Base-by-base conservation (phyloP, 2,113 vertebrate genomes). In the Chrysochloris asiatica region DNA sequence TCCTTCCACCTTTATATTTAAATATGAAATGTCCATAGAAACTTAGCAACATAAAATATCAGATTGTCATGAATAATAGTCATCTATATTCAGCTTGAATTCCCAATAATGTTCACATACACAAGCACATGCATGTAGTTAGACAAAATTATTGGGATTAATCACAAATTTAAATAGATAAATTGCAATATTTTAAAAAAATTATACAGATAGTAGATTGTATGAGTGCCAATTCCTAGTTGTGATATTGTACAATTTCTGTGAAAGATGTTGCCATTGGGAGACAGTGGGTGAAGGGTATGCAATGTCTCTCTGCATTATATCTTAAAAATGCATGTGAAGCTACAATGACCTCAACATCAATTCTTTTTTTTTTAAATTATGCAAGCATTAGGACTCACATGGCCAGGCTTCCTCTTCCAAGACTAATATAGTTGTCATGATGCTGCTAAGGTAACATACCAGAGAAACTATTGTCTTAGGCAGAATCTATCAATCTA, bases 161-260 rank as follows among this genome's bases (percentile, higher is more conserved):
- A 43, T n/a, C 21, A 79, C 21, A 75, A 54, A 6, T 30, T 89
- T 93, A 54, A 94, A 65, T n/a, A 54, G 73, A 21, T 43, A 41
- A 75, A 90, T 17, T 21, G 73, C 36, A 85, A 93, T 16, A 28
- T 65, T 47, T 21, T 13, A n/a, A n/a, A 91, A 81, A 94, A 85
- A 19, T 47, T 16, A 30, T n/a, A 8, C 11, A 45, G 3, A 6
- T 30, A 12, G 28, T 79, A 0, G 4, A 38, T 17, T 63, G 3
- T 52, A 80, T 56, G 11, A 10, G 2, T 43, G 36, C 26, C 14
- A 36, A 8, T 79, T 92, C 10, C 4, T 54, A 7, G 12, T 36
- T 91, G 7, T 54, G 41, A 10, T 83, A n/a, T 6, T 48, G 45
- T 52, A 50, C 14, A 33, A 22, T 4, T 28, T 17, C 61, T 82